Conservation (phyloP, 2,113 vertebrate species). For the Amblyopsis rosae region DNA sequence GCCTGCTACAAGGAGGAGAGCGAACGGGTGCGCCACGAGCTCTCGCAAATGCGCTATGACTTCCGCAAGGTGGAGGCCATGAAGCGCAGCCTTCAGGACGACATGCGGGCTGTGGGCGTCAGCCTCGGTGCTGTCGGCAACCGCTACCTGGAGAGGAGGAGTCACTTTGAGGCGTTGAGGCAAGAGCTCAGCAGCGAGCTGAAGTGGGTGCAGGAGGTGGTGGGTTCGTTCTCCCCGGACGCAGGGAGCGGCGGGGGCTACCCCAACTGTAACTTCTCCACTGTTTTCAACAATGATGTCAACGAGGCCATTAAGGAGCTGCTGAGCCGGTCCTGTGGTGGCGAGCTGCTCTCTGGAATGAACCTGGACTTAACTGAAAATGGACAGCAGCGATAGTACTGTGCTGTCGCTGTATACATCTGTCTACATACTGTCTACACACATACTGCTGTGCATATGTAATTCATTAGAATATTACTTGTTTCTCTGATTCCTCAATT, state of each 20-base stretch:
- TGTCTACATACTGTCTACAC: neutral
- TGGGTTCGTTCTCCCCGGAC: conserved; percentile 73
- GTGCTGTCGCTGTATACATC: neutral
- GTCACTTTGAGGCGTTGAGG: conserved; percentile 78
- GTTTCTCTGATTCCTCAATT: too few relatives aligned
- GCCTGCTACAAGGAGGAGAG: conserved; percentile 92
- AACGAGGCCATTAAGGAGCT: conserved; percentile 84
- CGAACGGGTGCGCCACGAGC: conserved; percentile 79
- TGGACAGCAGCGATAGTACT: conserved; percentile 56
- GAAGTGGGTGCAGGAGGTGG: conserved; percentile 84
- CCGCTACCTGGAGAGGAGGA: conserved; percentile 79
- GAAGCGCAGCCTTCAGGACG: conserved; percentile 83
- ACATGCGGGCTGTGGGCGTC: conserved; percentile 71
- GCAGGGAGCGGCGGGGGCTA: conserved; percentile 41
- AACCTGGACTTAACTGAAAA: conserved; percentile 73
- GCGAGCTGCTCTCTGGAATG: conserved; percentile 79
- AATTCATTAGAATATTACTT: too few relatives aligned
- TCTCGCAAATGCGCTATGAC: conserved; percentile 80
- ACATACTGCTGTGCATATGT: too few relatives aligned
- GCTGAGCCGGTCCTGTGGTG: conserved; percentile 74
- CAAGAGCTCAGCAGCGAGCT: conserved; percentile 84
- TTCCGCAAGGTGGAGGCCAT: conserved; percentile 84
- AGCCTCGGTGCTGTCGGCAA: conserved; percentile 61
- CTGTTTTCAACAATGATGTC: conserved; percentile 75
- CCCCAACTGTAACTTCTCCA: conserved; percentile 66